Evolutionary conservation across 2,888 invertebrate species (phyloP), one percentile per base, ranked within the genome.

Genomic region (Arge pagana): DNA sequence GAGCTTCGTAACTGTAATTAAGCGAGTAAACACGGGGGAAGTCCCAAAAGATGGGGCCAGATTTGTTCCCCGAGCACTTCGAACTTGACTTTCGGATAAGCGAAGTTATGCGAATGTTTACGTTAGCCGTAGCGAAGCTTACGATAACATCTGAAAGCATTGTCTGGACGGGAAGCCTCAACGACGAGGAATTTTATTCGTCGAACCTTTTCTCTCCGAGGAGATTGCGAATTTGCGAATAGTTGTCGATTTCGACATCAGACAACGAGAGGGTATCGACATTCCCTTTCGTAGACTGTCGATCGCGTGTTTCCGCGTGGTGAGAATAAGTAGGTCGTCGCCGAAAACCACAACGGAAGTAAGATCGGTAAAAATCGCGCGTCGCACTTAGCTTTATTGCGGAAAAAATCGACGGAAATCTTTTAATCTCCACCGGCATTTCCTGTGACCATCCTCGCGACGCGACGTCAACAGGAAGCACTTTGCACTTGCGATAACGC

Each of bases 1-100:
- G 42, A n/a, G 11, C n/a, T n/a, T n/a, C n/a, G n/a, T n/a, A n/a
- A n/a, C 42, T 19, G 33, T 45, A 45, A 45, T 45, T 45, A 45
- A 31, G 33, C 33, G 33, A 45, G 23, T 33, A 45, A 45, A 45
- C 23, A 24, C 26, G 21, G 11, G 19, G 30, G 16, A 28, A 13
- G 30, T 42, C 18, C 28, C 11, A 6, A 5, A n/a, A n/a, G 33
- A 11, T 13, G 39, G 4, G 23, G 15, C 26, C 16, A 11, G n/a
- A 26, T n/a, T 42, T 19, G 42, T 30, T 42, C 13, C 4, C 3
- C n/a, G 31, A 23, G 15, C 8, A 23, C 33, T 31, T 23, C 10
- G 7, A 15, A 33, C 15, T 45, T 31, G 43, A 45, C 43, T 45
- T 45, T 43, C 19, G 42, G 30, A 30, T 30, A 31, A 43, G 33